Evolutionary conservation across 2,797 vertebrate species (phyloP), one percentile per base, ranked within the genome.

Genomic region (Urosaurus nigricauda): DNA sequence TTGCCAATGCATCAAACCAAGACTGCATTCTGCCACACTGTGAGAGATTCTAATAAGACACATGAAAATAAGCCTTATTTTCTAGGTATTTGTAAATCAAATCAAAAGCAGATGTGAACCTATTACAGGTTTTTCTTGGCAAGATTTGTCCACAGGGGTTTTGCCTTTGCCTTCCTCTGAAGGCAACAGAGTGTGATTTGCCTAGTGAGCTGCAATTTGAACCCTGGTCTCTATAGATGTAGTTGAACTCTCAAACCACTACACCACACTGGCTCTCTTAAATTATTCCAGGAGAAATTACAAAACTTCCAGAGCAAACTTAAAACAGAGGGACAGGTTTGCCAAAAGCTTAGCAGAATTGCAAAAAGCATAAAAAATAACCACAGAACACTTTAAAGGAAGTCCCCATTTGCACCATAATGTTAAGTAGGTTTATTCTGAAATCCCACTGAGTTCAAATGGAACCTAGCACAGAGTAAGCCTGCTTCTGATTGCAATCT

Each of bases 1-100:
- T 83, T 85, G 71, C 84, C 91, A 29, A 83, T 35, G 83, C 8
- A 74, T 32, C 85, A 2, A 90, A 90, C 88, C 60, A 87, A 26
- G 32, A 88, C 74, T 53, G 84, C 35, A 79, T 83, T 85, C 58
- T 79, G 65, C 85, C 85, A 77, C 26, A 37, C 47, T 60, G 40
- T 24, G 51, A 51, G 21, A 80, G 56, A 53, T 89, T n/a, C 12
- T 87, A 88, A 32, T 43, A 85, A 70, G 43, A 68, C 43, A 81
- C 26, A 5, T 77, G 26, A 32, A 68, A 68, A 68, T 68, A 68
- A 68, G n/a, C 17, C 88, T 82, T 78, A 12, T 51, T 68, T 58
- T 82, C n/a, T n/a, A 86, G 77, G 47, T 78, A 0, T 2, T 2
- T 83, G 43, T 26, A 91, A 89, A 90, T 83, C 14, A 83, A 74